Conservation (phyloP, 2,888 invertebrate species). For the Parasteatoda lunata region DNA sequence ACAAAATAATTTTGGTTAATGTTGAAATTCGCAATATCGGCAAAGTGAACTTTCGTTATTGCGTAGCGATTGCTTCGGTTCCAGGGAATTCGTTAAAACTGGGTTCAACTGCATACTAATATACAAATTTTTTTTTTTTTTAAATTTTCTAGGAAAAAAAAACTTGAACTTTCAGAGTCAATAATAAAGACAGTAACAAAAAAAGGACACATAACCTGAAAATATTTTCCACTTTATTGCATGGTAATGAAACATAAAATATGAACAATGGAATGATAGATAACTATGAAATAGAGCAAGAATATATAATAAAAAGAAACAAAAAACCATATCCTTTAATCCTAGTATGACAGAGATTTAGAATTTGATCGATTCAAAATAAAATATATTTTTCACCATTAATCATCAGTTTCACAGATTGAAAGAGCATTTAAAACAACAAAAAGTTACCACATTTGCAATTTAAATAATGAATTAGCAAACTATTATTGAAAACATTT, state of each 20-base stretch:
- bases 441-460: not conserved
- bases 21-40: too few species aligned
- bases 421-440: not conserved
- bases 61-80: too few species aligned
- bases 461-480: not conserved
- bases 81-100: too few species aligned
- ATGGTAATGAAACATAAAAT: conserved; percentile 59
- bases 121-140: too few species aligned
- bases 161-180: too few species aligned
- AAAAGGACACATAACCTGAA: conserved; percentile 23
- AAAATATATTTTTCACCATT: not conserved
- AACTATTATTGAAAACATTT: not conserved
- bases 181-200: not conserved
- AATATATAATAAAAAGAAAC: not conserved
- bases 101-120: too few species aligned
- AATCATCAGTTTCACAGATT: not conserved
- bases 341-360: not conserved
- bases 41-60: too few species aligned
- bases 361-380: not conserved
- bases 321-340: not conserved
- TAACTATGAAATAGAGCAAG: not conserved
- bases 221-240: conserved; percentile 65
- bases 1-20: too few species aligned
- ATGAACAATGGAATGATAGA: conserved; percentile 63
- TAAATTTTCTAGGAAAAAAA: too few species aligned